phyloP scores from a whole-genome alignment of 2,888 invertebrate species.

The Ypsolopha sequella region DNA sequence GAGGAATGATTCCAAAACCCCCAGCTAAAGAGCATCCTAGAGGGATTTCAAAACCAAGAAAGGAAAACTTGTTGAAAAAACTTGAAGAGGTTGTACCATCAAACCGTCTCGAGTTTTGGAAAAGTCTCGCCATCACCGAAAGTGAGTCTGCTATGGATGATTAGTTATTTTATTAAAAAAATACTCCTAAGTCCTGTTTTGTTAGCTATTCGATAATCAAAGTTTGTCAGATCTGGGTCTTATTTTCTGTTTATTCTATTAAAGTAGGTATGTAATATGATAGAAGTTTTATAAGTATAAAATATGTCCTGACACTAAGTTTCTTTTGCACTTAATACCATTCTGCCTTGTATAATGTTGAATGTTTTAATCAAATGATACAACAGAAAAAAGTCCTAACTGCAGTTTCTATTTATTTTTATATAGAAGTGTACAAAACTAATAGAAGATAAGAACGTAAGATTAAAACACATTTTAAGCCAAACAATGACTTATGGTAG shows the following conservation, averaged over 20 bases:
- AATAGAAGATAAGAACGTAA: neutral
- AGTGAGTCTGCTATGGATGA: slow-evolving; percentile 1
- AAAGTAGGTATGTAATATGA: neutral
- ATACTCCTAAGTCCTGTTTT: neutral
- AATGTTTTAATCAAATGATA: neutral
- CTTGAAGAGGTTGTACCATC: neutral
- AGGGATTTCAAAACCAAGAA: neutral
- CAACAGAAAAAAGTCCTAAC: neutral
- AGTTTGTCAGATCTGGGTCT: neutral
- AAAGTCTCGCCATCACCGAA: neutral
- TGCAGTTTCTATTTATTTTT: neutral
- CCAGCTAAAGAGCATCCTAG: neutral
- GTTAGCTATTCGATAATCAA: slow-evolving; percentile 1
- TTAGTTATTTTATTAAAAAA: slow-evolving; percentile 1
- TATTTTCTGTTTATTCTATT: neutral
- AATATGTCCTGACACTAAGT: neutral
- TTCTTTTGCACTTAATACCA: neutral
- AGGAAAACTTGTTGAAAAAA: neutral
- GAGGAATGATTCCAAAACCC: neutral
- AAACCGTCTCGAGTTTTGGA: slow-evolving; percentile 2
- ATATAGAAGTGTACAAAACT: neutral
- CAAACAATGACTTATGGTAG: neutral
- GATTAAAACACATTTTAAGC: slow-evolving; percentile 1
- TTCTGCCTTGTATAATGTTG: neutral
- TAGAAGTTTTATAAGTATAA: too few relatives aligned